A percentile compares a stretch with the other conserved stretches of the same genome.
Conservation (phyloP, 2,113 vertebrate species). For the Tamias sibiricus region DNA sequence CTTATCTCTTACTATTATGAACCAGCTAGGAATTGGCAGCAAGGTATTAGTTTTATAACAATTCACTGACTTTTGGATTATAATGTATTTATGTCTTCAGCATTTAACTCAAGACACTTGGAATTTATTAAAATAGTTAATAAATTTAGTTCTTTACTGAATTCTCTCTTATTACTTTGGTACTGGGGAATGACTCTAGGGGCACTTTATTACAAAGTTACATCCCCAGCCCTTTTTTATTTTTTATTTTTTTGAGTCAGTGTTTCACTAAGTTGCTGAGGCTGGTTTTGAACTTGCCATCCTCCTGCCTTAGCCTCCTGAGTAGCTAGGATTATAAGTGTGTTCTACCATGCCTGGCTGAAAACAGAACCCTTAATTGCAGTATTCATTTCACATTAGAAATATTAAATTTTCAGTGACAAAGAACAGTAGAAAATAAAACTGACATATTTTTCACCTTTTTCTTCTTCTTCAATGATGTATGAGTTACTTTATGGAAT, state of each 20-base stretch:
- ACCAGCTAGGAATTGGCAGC: neutral
- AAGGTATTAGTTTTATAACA: constrained; percentile 29
- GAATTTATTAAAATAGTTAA: constrained; percentile 25
- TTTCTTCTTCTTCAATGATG: neutral
- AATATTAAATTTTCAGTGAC: constrained; percentile 14
- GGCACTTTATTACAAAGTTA: too few relatives aligned
- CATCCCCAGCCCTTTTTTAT: too few relatives aligned
- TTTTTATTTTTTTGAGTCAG: too few relatives aligned
- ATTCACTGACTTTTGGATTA: constrained; percentile 20
- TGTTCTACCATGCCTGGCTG: too few relatives aligned
- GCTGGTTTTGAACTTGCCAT: too few relatives aligned
- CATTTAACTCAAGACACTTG: constrained; percentile 21
- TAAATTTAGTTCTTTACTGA: neutral
- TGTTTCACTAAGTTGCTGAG: too few relatives aligned
- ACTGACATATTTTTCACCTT: neutral
- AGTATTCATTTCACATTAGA: neutral
- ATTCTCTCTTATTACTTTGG: neutral
- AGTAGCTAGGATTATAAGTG: too few relatives aligned
- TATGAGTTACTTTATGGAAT: constrained; percentile 3
- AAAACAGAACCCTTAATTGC: neutral
- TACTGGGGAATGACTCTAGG: too few relatives aligned
- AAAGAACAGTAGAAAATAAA: neutral
- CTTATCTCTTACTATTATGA: neutral
- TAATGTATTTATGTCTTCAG: neutral
- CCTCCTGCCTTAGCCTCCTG: too few relatives aligned